Base-by-base conservation (phyloP, 2,113 vertebrate genomes). In the Greenwoodochromis staneri region DNA sequence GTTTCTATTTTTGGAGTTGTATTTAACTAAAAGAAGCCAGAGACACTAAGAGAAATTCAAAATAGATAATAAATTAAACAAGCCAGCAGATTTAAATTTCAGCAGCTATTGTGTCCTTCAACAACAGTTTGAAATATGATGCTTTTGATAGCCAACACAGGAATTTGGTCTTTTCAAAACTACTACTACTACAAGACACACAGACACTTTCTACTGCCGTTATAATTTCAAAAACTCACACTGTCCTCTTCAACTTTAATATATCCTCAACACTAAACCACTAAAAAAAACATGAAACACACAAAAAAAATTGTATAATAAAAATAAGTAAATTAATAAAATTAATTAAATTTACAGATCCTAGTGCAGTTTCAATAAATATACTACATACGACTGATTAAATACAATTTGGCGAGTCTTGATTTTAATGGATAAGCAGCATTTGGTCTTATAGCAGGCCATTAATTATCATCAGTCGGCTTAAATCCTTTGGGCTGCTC, bases 401-500 rank as follows among this genome's bases (percentile, higher is more conserved):
- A 47, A 76, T 17, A 47, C 29, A 49, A 49, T 47, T 29, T 47
- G 24, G 4, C 3, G 6, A 47, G 69, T 29, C 24, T 76, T 19
- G 71, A 76, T 47, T 47, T 76, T 31, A 76, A 47, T 76, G 42
- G 42, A 76, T 29, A 76, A 29, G 71, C 16, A 49, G 71, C 71
- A 49, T 76, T 47, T 29, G 42, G 71, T 76, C 42, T 31, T 49
- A 12, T 47, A 76, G 24, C 42, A 47, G 71, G 42, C 24, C 42
- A 76, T 76, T 76, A 76, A 47, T 47, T 76, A 47, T 76, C 71
- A 76, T 76, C 71, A 76, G 71, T 76, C 3, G 0, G 14, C 42
- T 76, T 47, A 47, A 17, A 29, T 27, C 17, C n/a, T 9, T 42
- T 49, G 71, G 1, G 1, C 71, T 47, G 42, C 42, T 47, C 24